Evolutionary conservation across 37 sponge, comb jelly and placozoan genomes (phyloP), one percentile per base, ranked within the genome.

Genomic region (Dysidea cf. avara): DNA sequence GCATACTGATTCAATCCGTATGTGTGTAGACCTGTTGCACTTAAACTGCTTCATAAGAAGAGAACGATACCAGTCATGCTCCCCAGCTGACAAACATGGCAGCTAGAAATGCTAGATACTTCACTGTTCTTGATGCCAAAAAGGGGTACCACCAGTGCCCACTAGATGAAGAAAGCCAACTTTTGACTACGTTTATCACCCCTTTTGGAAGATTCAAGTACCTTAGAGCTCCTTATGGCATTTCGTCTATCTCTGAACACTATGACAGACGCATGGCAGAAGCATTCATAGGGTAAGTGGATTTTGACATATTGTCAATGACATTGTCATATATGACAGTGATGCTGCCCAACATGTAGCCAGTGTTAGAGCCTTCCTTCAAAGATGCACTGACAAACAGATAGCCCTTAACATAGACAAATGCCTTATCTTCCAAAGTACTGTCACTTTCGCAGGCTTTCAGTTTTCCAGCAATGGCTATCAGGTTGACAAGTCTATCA

Each of bases 121-220:
- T 80, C 66, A 62, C 81, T 21, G 33, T 31, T 11, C 46, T 80
- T 12, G 64, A 80, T 35, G 81, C 81, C 25, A 39, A 71, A 2
- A 80, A 80, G 17, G 81, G 81, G 6, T 78, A 78, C 35, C 79
- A 78, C 61, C 69, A 78, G 24, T 78, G 79, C 34, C 71, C 71
- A 32, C 64, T 79, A 1, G 80, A 79, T 55, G 54, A 79, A 28
- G 80, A 70, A 17, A 69, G 71, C 51, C 71, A 79, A 55, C 72
- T 39, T 1, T 64, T 79, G 3, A 80, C 81, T n/a, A n/a, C n/a
- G n/a, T n/a, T n/a, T n/a, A n/a, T n/a, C n/a, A n/a, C n/a, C n/a
- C n/a, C n/a, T n/a, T 79, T 79, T 30, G 70, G 80, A 3, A 49
- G 62, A 17, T 79, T 61, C 52, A 79, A 61, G 61, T 69, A 69